Evolutionary conservation across 1,140 invertebrate genomes (phyloP).

Genomic region (Episyrphus balteatus): DNA sequence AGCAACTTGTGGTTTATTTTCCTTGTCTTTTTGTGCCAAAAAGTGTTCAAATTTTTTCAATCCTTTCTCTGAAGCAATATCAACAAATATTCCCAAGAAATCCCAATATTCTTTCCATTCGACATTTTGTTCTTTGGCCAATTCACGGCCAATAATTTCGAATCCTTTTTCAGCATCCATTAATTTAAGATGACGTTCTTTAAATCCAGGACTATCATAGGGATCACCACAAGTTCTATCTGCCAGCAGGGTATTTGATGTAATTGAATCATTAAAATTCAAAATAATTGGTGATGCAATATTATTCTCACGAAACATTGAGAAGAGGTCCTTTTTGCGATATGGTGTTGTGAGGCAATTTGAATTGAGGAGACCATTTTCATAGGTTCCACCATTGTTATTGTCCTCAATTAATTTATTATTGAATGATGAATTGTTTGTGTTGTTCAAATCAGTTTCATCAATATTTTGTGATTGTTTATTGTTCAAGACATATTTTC

Average conservation of each 20-base stretch:
- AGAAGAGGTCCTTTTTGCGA: conserved; percentile 9
- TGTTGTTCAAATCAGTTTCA: no score
- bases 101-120: conserved; percentile 88
- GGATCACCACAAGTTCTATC: neutral
- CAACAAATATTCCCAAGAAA: conserved; percentile 68
- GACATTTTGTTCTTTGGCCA: conserved; percentile 64
- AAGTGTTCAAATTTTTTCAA: conserved; percentile 62
- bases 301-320: conserved; percentile 7
- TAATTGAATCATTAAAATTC: neutral
- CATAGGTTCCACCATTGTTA: neutral
- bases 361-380: no score
- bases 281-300: conserved; percentile 4
- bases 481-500: no score
- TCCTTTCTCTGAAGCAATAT: conserved; percentile 60
- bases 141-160: conserved; percentile 64
- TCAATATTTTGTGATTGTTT: no score
- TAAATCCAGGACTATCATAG: conserved; percentile 13
- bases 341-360: no score
- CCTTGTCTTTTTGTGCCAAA: conserved; percentile 40
- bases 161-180: conserved; percentile 73
- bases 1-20: neutral
- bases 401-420: neutral
- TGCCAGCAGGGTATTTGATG: neutral
- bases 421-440: no score
- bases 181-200: conserved; percentile 45